Base-by-base conservation (phyloP, 2,888 invertebrate species). In the Scaptodrosophila latifasciaeformis region DNA sequence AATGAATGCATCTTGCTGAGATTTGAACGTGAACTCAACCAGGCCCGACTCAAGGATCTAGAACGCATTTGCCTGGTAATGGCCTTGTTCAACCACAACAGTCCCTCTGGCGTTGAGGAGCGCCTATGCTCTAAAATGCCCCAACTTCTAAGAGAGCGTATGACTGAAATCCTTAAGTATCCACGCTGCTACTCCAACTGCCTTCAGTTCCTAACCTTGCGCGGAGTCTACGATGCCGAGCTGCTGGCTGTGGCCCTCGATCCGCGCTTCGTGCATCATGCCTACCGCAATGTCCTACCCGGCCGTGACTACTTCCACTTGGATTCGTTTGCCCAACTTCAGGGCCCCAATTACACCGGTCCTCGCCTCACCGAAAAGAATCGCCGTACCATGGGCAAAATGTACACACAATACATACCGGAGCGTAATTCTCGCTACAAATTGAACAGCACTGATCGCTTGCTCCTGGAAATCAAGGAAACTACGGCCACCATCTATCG, bases 21-120 rank as follows among this genome's bases (percentile, higher is more conserved):
- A 57, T 87, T 91, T 15, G 81, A 87, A 6, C 67, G 83, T 2
- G 85, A 89, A 21, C 78, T 92, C 0, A 60, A 86, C 1, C 45
- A 78, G 2, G 83, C 89, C 0, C 88, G 93, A 59, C 43, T 93
- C 0, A 95, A 95, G 85, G 94, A 95, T 79, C 86, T 94, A 24
- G 94, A 94, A 84, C 88, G 93, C 67, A 84, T 93, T 6, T 84
- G 90, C 2, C 87, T 92, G 57, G 88, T 89, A 0, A 88, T 90
- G 74, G 89, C 89, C 1, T 88, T 90, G 76, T 92, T 91, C 63
- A 89, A 91, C 88, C 88, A 79, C 49, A 83, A 85, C 54, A 90
- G 90, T 10, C 67, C 87, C 46, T 88, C 87, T n/a, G 77, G 87
- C 9, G 67, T 81, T 0, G 87, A 87, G 60, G 78, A 87, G 1